Evolutionary conservation across 2,888 invertebrate species (phyloP).

Genomic region (Noctua janthe): DNA sequence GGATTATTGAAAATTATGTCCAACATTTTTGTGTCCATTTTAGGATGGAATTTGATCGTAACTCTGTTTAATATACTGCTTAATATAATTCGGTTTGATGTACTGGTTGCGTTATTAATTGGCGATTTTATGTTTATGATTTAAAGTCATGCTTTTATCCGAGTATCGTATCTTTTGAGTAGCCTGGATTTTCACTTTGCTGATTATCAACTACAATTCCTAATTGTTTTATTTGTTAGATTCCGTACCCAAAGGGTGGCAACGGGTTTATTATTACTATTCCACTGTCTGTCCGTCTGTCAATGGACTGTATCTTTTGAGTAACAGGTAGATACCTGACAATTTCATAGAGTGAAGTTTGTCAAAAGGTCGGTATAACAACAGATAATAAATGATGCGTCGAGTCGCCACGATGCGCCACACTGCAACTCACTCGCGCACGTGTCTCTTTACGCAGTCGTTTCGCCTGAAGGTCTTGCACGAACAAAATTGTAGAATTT

Average conservation of each 20-base stretch:
- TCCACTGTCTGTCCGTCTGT: background rate
- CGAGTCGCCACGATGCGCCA: background rate
- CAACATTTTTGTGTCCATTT: constrained; percentile 58
- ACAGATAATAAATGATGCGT: background rate
- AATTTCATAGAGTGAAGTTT: background rate
- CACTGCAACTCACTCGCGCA: background rate
- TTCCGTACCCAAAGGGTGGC: background rate
- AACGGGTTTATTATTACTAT: background rate
- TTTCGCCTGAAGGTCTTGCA: background rate
- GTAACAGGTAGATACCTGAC: background rate
- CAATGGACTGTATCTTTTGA: background rate
- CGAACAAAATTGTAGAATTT: background rate
- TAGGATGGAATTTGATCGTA: constrained; percentile 29
- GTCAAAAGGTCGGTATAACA: too few species aligned
- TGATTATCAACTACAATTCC: background rate
- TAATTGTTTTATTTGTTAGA: background rate
- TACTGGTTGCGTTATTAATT: constrained; percentile 3
- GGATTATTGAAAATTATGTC: constrained; percentile 45
- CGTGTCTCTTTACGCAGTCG: background rate
- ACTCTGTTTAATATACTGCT: background rate
- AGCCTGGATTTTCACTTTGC: background rate
- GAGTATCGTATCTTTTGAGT: background rate
- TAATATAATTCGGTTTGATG: background rate
- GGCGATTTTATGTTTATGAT: background rate
- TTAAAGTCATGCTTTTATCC: background rate